Evolutionary conservation across 2,888 invertebrate genomes (phyloP), one percentile per base, ranked within the genome.

Genomic region (Teleogryllus oceanicus): DNA sequence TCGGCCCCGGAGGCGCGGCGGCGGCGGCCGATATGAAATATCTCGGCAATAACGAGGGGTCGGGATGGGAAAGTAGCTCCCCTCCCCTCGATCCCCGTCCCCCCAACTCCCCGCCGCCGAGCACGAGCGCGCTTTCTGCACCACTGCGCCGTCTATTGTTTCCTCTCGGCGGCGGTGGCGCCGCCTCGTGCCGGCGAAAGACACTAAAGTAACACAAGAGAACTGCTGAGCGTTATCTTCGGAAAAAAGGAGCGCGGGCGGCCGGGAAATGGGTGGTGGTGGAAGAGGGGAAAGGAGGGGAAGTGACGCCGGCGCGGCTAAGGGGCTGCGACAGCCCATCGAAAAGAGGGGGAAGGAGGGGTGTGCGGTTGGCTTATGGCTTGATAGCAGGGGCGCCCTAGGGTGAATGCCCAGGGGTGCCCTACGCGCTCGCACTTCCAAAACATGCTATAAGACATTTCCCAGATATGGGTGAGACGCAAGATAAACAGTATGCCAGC

Each of bases 191-290:
- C n/a, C 16, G n/a, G n/a, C 16, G 13, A 62, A 62, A 62, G 62
- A 62, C 62, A 13, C 62, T 18, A 62, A 62, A 62, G n/a, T 62
- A 62, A 18, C n/a, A 62, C 16, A n/a, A n/a, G 62, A 62, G 62
- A 62, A 62, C 62, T 62, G 62, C n/a, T n/a, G 62, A 62, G 62
- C 62, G 62, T 18, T 62, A 62, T 62, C 62, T 62, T 62, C n/a
- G 62, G n/a, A 62, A 62, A 62, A 62, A 62, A 62, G n/a, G 62
- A 62, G 62, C 62, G 62, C 13, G 62, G 24, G 62, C 13, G 62
- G n/a, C 62, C 62, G n/a, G 62, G 62, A 62, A 62, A 16, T 10
- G 62, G 62, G 62, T 11, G n/a, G n/a, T 16, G n/a, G n/a, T 62
- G 62, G 2, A 0, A 16, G 13, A 5, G 62, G 62, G n/a, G 62